Evolutionary conservation across 1,140 invertebrate species (phyloP).

Genomic region (Conopomorpha cramerella): DNA sequence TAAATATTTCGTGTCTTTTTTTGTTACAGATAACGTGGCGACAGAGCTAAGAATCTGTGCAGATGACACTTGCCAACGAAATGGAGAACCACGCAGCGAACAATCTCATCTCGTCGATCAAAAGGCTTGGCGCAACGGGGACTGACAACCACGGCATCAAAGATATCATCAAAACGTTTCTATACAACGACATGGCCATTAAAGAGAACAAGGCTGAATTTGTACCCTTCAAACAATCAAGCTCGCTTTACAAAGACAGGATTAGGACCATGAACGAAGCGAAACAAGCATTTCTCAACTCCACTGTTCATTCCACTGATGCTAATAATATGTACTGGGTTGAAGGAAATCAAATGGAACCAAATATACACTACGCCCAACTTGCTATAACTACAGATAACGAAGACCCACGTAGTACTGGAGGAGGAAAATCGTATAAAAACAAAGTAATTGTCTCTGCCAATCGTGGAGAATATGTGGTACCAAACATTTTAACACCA

Average conservation of each 20-base stretch:
- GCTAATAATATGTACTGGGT: too few species aligned
- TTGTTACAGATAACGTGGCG: too few species aligned
- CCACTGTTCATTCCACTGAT: constrained; percentile 17
- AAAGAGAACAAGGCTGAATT: constrained; percentile 36
- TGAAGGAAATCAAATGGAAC: constrained; percentile 13
- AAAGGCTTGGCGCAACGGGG: too few species aligned
- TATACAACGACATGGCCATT: constrained; percentile 39
- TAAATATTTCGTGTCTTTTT: too few species aligned
- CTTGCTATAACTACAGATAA: constrained; percentile 37
- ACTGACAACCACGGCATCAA: too few species aligned
- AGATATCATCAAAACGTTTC: too few species aligned
- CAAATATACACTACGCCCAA: constrained; percentile 46
- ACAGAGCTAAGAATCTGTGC: too few species aligned
- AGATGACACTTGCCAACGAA: too few species aligned
- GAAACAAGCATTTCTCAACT: constrained; percentile 37
- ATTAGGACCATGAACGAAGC: constrained; percentile 33
- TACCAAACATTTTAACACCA: constrained; percentile 15
- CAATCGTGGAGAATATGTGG: too few species aligned
- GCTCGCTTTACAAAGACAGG: constrained; percentile 20
- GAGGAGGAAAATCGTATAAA: constrained; percentile 32
- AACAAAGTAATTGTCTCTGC: constrained; percentile 13
- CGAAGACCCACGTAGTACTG: constrained; percentile 50
- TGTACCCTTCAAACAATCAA: constrained; percentile 26
- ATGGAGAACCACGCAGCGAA: too few species aligned
- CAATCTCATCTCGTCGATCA: too few species aligned